phyloP scores from a whole-genome alignment of 2,113 vertebrate species.

The Bujurquina vittata region DNA sequence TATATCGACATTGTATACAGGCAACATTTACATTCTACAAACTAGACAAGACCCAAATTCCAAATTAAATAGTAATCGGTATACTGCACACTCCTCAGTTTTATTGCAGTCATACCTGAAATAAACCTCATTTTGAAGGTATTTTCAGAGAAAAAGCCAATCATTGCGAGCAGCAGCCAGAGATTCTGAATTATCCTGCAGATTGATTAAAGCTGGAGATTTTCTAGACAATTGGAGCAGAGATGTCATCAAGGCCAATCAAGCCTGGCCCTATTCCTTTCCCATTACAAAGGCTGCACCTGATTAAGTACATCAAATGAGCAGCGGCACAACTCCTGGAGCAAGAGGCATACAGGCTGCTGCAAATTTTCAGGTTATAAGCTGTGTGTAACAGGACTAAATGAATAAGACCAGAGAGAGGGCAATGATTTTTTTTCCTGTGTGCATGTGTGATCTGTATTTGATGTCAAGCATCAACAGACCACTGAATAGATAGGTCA shows the following conservation, averaged over 20 bases:
- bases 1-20: background rate
- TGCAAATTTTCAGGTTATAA: constrained; percentile 80
- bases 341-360: constrained; percentile 66
- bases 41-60: background rate
- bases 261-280: constrained; percentile 76
- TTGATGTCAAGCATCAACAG: constrained; percentile 72
- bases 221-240: constrained; percentile 81
- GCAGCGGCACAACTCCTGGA: constrained; percentile 68
- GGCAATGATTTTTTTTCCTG: constrained; percentile 59
- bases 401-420: constrained; percentile 72
- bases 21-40: constrained; percentile 6
- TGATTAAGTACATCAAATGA: constrained; percentile 82
- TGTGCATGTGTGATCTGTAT: constrained; percentile 74
- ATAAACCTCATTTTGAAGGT: constrained; percentile 44
- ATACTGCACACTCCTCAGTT: constrained; percentile 25
- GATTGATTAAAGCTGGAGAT: constrained; percentile 77
- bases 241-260: constrained; percentile 83
- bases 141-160: constrained; percentile 58
- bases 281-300: constrained; percentile 80
- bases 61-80: constrained; percentile 27
- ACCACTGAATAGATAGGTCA: constrained; percentile 62
- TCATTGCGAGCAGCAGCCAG: constrained; percentile 52
- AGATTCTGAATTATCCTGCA: constrained; percentile 66
- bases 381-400: constrained; percentile 72
- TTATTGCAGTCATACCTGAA: constrained; percentile 49